Evolutionary conservation across 2,113 vertebrate genomes (phyloP).

Genomic region (Cervus canadensis): DNA sequence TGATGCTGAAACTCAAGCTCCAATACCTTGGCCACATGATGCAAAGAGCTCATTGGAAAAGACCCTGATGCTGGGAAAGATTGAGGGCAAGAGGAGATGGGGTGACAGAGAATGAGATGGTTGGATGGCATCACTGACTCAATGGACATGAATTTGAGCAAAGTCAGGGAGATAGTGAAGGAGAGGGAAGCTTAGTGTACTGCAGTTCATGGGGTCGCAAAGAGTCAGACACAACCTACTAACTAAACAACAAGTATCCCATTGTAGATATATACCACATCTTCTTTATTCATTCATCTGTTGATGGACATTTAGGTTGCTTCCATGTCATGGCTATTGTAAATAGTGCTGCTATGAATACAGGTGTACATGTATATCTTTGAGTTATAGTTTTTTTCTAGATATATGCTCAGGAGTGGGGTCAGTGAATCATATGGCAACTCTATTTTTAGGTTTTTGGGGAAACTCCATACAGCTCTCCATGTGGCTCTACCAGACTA

Average conservation of each 20-base stretch:
- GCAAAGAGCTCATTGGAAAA: background rate
- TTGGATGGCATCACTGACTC: background rate
- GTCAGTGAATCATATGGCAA: background rate
- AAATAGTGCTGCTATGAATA: background rate
- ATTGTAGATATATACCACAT: background rate
- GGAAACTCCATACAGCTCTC: background rate
- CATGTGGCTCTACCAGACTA: background rate
- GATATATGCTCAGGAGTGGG: background rate
- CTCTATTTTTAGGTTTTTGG: background rate
- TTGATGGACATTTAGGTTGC: background rate
- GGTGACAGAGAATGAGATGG: background rate
- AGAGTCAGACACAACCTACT: background rate
- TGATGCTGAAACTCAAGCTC: background rate
- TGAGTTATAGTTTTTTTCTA: background rate
- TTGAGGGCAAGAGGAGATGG: background rate
- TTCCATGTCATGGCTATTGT: background rate
- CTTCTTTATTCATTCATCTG: background rate
- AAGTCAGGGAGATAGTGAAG: background rate
- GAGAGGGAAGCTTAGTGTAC: background rate
- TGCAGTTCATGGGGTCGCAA: background rate
- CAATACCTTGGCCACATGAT: background rate
- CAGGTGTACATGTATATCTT: background rate
- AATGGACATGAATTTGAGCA: background rate
- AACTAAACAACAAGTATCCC: background rate
- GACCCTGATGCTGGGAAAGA: background rate